These are phyloP conservation scores for Peromyscus attwateri DNA, from an alignment of 2,797 vertebrate species.

Conservation along the genomic window DNA sequence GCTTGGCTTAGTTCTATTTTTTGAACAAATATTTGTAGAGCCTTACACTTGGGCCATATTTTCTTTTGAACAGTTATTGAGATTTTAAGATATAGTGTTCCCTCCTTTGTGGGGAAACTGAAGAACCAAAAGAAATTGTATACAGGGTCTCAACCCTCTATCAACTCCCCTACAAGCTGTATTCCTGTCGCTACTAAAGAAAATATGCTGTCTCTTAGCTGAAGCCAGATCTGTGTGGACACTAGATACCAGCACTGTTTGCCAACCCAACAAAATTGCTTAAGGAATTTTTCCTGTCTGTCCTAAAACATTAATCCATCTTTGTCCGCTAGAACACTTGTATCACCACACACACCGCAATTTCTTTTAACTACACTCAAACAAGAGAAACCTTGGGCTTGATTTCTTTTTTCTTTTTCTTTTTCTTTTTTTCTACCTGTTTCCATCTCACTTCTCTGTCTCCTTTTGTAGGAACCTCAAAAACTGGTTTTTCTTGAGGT, in stretches of 20 bases:
- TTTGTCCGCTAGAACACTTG: not conserved
- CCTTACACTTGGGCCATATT: slow-evolving; percentile 40
- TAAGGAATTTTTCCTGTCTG: not conserved
- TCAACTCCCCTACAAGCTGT: not conserved
- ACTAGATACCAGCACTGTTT: not conserved
- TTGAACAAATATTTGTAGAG: slow-evolving; percentile 70
- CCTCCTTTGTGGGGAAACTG: not conserved
- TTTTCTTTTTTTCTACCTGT: not conserved
- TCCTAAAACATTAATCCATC: not conserved
- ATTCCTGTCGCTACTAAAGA: not conserved
- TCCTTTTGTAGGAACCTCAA: not conserved
- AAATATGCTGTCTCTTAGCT: not conserved
- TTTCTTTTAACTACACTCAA: not conserved
- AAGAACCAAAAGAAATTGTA: slow-evolving; percentile 2
- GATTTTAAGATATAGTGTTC: slow-evolving; percentile 24
- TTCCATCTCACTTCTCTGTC: not conserved
- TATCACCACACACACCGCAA: not conserved
- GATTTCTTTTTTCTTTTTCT: not conserved
- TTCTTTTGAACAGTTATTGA: slow-evolving; percentile 55
- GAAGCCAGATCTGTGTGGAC: not conserved
- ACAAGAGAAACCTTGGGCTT: not conserved
- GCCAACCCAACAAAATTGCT: not conserved
- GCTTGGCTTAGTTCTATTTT: slow-evolving; percentile 59
- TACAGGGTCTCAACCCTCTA: not conserved
- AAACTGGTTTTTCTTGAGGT: not conserved